Base-by-base conservation (phyloP, 2,888 invertebrate species). In the Cheilosia variabilis region DNA sequence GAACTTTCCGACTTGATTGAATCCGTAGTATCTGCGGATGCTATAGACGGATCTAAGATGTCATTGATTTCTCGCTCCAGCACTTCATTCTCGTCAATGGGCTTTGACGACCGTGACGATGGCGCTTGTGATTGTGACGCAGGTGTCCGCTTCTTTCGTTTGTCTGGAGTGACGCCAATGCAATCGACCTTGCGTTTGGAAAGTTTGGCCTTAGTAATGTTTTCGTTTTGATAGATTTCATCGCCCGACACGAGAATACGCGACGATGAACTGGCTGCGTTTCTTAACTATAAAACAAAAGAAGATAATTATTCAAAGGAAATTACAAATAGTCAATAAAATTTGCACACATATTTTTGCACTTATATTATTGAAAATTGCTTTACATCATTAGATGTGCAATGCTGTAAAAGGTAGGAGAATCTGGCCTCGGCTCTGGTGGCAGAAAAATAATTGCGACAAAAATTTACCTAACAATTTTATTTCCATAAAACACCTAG, bases 141-240 rank as follows among this genome's bases (percentile, higher is more conserved):
- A 6, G 50, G 71, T 22, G 41, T 22, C 66, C 13, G 24, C 24
- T 15, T 84, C 34, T 58, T 63, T 77, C 84, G 78, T 53, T 87
- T 84, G 9, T 71, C 50, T 41, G 86, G 81, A 37, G 37, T 15
- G 17, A 17, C 19, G 9, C 17, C 47, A 7, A 17, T 13, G 7
- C 13, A 19, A 24, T 24, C 22, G 5, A 87, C 88, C 15, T 88
- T 80, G 37, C 88, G 88, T 68, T 89, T 90, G 19, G 88, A 88
- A 24, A 88, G 81, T 82, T 89, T 90, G 9, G 68, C 62, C 24
- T 84, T 89, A 13, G 88, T 88, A 10, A 89, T 87, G 55, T 89
- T 88, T 88, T 91, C 91, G 75, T 91, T 91, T 62, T 90, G 88
- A 69, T 91, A 91, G n/a, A 91, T 80, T 47, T 88, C 86, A 43